Base-by-base conservation (phyloP, 2,888 invertebrate species). In the Boloria euphrosyne region DNA sequence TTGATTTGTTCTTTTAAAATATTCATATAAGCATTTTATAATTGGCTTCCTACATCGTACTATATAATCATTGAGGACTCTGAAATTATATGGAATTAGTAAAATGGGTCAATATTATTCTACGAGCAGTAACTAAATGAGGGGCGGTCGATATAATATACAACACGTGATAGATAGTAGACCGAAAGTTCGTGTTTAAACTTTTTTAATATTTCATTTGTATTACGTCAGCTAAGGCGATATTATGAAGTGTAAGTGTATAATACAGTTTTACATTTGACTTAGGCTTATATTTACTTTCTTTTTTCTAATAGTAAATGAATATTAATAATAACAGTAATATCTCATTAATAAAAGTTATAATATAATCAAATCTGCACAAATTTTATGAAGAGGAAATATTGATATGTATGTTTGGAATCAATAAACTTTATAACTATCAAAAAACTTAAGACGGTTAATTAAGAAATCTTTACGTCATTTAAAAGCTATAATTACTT, bases 81-180 rank as follows among this genome's bases (percentile, higher is more conserved):
- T 22, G 22, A 4, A 27, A 46, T 46, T 22, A 46, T 46, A 22
- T 27, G 44, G 46, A 0, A 2, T 22, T n/a, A 46, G 13, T 22
- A n/a, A 57, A 46, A 57, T 57, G 57, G 57, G 16, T 57, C 46
- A 57, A 57, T 57, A 46, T 22, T 46, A 46, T 27, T 46, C 10
- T 46, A 46, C 44, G 22, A 10, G 38, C 44, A 22, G 71, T 73
- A 69, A 68, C 66, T 65, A 70, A 70, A 60, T 70, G 66, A 69
- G 63, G 67, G 53, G 62, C 66, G 64, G 52, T 65, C 64, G 64
- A 60, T 60, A 65, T 65, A 46, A 57, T n/a, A 27, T 59, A 59
- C 57, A 18, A 46, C 22, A 22, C 50, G 58, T 52, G n/a, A 31
- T 44, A 46, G 46, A 58, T 44, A 57, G 43, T 54, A 38, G 53